Base-by-base conservation (phyloP, 1,140 invertebrate species). In the Drosophila miranda region DNA sequence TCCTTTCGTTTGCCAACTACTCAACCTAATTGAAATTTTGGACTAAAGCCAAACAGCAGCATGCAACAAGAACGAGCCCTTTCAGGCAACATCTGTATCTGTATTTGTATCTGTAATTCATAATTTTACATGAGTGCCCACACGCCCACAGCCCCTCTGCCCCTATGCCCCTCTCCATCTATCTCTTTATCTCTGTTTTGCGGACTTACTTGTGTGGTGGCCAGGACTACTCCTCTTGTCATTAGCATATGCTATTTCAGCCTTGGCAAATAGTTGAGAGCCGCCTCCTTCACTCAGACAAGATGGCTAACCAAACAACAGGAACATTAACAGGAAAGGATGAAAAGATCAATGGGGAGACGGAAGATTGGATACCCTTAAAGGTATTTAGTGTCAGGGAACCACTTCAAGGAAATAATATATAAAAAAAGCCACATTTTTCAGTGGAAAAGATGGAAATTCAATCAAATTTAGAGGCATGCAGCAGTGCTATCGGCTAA, bases 1-100 rank as follows among this genome's bases (percentile, higher is more conserved):
- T 34, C 30, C 30, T 38, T 38, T 5, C 34, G 0, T 38, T 38
- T 38, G 3, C 34, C 11, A 38, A 38, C 34, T 46, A 72, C 59
- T 67, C 45, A 67, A 59, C 69, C 46, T 48, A 77, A 72, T 77
- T 59, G 57, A 76, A 76, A 76, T 53, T 57, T 57, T 66, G 60
- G 70, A 57, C 48, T 34, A 30, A 48, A 42, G 66, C 66, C 70
- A 73, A 74, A 74, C 62, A 44, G 30, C 34, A 48, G 4, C 11
- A 13, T 38, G 3, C 11, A 38, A 38, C 34, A 74, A 74, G 54
- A 44, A 21, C 34, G 49, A 16, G 34, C 41, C 46, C 59, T 51
- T 51, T 44, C 41, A 56, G 64, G 52, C 53, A 44, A n/a, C 48
- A 49, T 48, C 34, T 38, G 38, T 30, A 23, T 11, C 8, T 57